Evolutionary conservation across 2,888 invertebrate genomes (phyloP).

Genomic region (Cephonodes hylas): DNA sequence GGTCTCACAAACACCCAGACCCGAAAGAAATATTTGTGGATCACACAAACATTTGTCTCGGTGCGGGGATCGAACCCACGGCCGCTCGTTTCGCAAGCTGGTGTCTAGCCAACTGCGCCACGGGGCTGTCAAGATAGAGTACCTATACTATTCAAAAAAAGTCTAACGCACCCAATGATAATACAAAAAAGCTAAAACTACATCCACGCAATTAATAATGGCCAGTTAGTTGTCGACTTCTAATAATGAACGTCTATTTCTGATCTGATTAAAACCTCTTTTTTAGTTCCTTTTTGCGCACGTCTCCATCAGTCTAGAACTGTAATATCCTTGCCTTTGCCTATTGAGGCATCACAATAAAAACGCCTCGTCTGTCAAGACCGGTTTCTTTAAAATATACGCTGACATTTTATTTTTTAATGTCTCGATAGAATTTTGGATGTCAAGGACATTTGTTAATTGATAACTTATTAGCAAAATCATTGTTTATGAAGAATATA

Average conservation of each 20-base stretch:
- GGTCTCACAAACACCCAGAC: no score
- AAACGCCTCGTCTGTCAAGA: not conserved
- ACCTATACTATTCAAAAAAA: no score
- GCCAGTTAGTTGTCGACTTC: not conserved
- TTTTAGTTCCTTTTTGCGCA: not conserved
- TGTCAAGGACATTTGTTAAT: not conserved
- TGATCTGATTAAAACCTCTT: not conserved
- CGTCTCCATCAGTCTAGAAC: constrained; percentile 1
- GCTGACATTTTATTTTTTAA: not conserved
- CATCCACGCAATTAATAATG: not conserved
- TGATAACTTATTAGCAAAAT: not conserved
- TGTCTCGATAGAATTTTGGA: not conserved
- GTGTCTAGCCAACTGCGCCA: no score
- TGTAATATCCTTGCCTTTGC: constrained; percentile 4
- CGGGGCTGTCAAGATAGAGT: no score
- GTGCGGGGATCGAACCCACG: no score
- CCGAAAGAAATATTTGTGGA: no score
- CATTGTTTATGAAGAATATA: no score
- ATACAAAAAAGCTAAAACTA: not conserved
- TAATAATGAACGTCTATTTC: not conserved
- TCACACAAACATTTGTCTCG: no score
- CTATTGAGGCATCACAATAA: constrained; percentile 4
- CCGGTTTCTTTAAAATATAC: not conserved
- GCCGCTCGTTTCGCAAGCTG: no score
- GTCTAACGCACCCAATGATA: no score